These are phyloP conservation scores for Apamea crenata DNA, from an alignment of 2,888 invertebrate genomes.

Conservation along the genomic window DNA sequence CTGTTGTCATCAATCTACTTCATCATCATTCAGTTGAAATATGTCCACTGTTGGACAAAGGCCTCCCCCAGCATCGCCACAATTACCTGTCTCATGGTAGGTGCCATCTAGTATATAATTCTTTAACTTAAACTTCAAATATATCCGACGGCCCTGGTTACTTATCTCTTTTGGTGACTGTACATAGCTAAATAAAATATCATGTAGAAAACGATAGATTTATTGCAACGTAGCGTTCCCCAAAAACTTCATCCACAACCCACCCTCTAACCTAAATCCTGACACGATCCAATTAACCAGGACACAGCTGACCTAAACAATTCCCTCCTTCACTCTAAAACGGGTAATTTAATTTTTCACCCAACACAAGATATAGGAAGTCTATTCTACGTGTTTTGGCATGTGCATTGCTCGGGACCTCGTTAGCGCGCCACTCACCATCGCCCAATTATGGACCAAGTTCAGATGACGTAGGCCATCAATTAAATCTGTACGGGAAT, in stretches of 20 bases:
- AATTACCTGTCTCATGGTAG: not conserved
- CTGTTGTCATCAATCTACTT: not conserved
- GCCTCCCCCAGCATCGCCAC: not conserved
- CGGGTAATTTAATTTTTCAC: constrained; percentile 39
- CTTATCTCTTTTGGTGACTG: too few relatives aligned
- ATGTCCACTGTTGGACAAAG: not conserved
- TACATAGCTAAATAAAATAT: not conserved
- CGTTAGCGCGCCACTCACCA: constrained; percentile 83
- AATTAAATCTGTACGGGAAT: constrained; percentile 80
- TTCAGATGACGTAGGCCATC: constrained; percentile 79
- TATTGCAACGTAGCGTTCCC: not conserved
- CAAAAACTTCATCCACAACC: not conserved
- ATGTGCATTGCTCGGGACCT: constrained; percentile 76
- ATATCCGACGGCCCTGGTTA: too few relatives aligned
- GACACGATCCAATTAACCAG: constrained; percentile 13
- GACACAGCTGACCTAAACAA: constrained; percentile 20
- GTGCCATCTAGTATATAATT: not conserved
- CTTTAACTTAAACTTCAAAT: too few relatives aligned
- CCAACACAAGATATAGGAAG: constrained; percentile 59
- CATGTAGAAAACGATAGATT: not conserved
- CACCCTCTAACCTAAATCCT: not conserved
- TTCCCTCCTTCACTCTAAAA: constrained; percentile 14
- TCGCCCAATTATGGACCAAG: constrained; percentile 84
- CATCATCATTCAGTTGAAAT: not conserved
- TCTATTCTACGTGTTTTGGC: constrained; percentile 83